Base-by-base conservation (phyloP, 2,888 invertebrate species). In the Cerastis leucographa region DNA sequence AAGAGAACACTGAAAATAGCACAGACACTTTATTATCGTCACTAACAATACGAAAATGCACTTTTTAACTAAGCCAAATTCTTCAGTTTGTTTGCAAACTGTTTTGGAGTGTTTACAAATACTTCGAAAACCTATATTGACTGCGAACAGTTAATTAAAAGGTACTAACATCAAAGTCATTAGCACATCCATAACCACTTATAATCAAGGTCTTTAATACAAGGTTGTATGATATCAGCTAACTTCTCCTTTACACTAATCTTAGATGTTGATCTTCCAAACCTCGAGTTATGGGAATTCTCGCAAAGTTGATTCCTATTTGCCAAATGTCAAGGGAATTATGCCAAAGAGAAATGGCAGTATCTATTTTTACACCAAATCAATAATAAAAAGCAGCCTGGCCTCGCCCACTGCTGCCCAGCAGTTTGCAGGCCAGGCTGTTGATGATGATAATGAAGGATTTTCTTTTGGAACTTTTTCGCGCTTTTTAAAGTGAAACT, bases 151-250 rank as follows among this genome's bases (percentile, higher is more conserved):
- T 51, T 80, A 84, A 71, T 84, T 82, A 71, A 65, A 75, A 71
- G 67, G 68, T 71, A 67, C 51, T 71, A 68, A 71, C 49, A 61
- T 29, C 35, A 42, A 11, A 56, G 61, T 7, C 40, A 71, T 71
- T 71, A 59, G 46, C 73, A 84, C 71, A 49, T 61, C 54, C 42
- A 56, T 76, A 75, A 62, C 56, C 49, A 61, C 66, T 66, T 11
- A 25, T 76, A 56, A 72, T 70, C 81, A 83, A 84, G 76, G 81
- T 62, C 51, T 49, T 51, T 61, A 64, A 19, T n/a, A 68, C 80
- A 82, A 84, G 80, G 68, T 29, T 69, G 40, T n/a, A 14, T 25
- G 46, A 9, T 49, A 79, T 62, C 44, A 61, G 29, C 29, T 65
- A 67, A 56, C 42, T 44, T 74, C 46, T 65, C 22, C n/a, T 61